Evolutionary conservation across 2,113 vertebrate species (phyloP).

Genomic region (Indri indri): DNA sequence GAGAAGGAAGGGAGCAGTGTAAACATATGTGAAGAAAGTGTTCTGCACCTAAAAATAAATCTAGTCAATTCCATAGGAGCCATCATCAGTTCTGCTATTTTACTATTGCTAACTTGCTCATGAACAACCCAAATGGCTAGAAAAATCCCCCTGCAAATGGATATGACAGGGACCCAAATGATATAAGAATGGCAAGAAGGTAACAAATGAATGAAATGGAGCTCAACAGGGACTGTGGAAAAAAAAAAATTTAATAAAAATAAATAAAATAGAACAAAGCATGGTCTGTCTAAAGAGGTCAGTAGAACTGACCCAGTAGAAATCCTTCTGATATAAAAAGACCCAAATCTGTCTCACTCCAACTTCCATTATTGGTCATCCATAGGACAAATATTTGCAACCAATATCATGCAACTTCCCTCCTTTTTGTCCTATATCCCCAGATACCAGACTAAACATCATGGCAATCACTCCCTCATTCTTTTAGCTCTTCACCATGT

Average conservation of each 20-base stretch:
- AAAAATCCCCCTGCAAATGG: background rate
- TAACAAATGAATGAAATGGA: background rate
- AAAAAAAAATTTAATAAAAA: background rate
- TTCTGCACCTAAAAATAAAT: background rate
- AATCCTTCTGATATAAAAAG: background rate
- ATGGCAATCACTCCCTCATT: background rate
- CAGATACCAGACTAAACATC: background rate
- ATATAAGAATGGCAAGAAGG: background rate
- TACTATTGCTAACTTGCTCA: background rate
- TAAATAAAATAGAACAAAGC: background rate
- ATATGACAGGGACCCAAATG: background rate
- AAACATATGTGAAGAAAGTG: background rate
- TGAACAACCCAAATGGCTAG: background rate
- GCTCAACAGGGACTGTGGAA: too few species aligned
- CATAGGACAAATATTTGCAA: background rate
- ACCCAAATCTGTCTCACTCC: background rate
- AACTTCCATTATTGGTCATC: background rate
- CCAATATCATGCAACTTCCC: too few species aligned
- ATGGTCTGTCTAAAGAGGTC: background rate
- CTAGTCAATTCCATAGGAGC: too few species aligned
- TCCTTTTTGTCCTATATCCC: background rate
- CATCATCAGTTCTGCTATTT: background rate
- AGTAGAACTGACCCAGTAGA: background rate
- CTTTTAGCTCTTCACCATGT: background rate
- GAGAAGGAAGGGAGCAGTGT: rapidly evolving